Evolutionary conservation across 1,140 invertebrate species (phyloP), one percentile per base, ranked within the genome.

Genomic region (Colletes gigas): DNA sequence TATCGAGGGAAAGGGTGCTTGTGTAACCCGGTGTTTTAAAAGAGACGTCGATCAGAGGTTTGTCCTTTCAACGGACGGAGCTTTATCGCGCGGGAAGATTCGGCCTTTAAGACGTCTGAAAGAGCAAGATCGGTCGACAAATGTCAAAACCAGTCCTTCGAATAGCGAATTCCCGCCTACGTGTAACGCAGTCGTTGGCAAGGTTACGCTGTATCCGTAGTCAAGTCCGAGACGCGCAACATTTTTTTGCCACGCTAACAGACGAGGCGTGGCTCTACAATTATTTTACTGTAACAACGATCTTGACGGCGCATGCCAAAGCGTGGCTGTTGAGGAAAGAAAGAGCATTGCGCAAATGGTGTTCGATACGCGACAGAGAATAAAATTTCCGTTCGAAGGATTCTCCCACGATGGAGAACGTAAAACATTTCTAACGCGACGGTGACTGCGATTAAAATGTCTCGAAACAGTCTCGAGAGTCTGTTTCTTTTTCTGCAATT

Each of bases 241-340:
- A 50, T n/a, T 74, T 73, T 71, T 71, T 50, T 73, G 66, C 66
- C 65, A 21, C 52, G n/a, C 14, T 69, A 63, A 68, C 77, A 12
- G 12, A 4, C 50, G 59, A 66, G 80, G 67, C 21, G 80, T 65
- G 80, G 60, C 66, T 52, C 14, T 6, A 3, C 7, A 7, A 62
- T 3, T 1, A 50, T 50, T 50, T 50, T 12, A 44, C 8, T 57
- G 7, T 41, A n/a, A 17, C 14, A 15, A 63, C 39, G 39, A 15
- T 63, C 30, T 17, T 15, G 21, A 4, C 0, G 15, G 30, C 14
- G 39, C 10, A 15, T 39, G 21, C 17, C 39, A 5, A 62, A 15
- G 60, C 14, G 14, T 62, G 14, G 14, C 52, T 54, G 14, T 15
- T 14, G 30, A 62, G 39, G 15, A 62, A 39, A 62, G 7, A 12